These are phyloP conservation scores for Battus philenor DNA, from an alignment of 1,140 invertebrate species.

Conservation along the genomic window DNA sequence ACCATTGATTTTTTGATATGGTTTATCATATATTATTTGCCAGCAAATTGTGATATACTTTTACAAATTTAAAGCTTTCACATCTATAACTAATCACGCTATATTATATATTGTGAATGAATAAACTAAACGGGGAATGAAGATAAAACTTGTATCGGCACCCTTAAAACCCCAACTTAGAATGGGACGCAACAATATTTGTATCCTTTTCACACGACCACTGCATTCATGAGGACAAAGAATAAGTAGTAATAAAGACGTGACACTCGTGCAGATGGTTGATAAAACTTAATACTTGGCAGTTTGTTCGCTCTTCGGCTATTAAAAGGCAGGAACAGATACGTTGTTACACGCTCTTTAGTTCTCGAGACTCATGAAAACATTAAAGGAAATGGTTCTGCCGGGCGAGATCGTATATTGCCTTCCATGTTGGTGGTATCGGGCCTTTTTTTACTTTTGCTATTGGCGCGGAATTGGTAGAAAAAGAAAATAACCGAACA, in stretches of 20 bases:
- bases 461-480: slow-evolving; percentile 58
- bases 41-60: too few relatives aligned
- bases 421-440: slow-evolving; percentile 57
- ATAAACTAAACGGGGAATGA: slow-evolving; percentile 7
- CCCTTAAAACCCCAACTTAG: slow-evolving; percentile 30
- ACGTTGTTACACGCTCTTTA: slow-evolving; percentile 68
- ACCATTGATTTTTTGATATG: too few relatives aligned
- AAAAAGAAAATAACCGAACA: slow-evolving; percentile 65
- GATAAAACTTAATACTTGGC: slow-evolving; percentile 70
- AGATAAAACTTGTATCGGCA: background rate
- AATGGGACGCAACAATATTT: slow-evolving; percentile 37
- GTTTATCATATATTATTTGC: too few relatives aligned
- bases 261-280: slow-evolving; percentile 71
- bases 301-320: slow-evolving; percentile 61
- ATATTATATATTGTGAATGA: too few relatives aligned
- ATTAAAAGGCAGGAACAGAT: slow-evolving; percentile 68
- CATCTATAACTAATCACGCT: too few relatives aligned
- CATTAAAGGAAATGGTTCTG: slow-evolving; percentile 64
- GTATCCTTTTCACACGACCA: slow-evolving; percentile 31
- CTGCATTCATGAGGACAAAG: slow-evolving; percentile 67
- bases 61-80: too few relatives aligned
- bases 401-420: slow-evolving; percentile 52
- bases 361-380: slow-evolving; percentile 65
- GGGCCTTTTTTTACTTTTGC: slow-evolving; percentile 55
- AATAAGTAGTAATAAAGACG: slow-evolving; percentile 73